Evolutionary conservation across 1,140 invertebrate genomes (phyloP).

Genomic region (Physella acuta): DNA sequence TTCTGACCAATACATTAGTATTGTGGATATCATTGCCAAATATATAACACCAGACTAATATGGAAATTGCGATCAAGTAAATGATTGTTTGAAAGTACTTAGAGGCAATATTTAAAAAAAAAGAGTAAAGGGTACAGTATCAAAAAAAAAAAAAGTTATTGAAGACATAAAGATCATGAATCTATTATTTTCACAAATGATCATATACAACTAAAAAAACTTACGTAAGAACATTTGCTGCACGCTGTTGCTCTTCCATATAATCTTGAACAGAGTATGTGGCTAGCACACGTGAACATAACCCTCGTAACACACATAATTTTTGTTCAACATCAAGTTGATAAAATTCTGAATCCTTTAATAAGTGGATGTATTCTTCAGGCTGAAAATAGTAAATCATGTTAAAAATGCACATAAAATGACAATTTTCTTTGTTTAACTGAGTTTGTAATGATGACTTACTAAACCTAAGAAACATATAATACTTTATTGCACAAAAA

Average conservation of each 20-base stretch:
- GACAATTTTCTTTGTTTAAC: neutral
- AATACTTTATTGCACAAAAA: too few species aligned
- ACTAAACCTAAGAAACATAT: too few species aligned
- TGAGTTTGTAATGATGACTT: neutral
- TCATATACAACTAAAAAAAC: neutral
- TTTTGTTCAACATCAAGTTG: conserved; percentile 50
- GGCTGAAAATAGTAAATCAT: conserved; percentile 25
- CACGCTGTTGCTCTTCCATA: conserved; percentile 55
- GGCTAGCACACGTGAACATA: conserved; percentile 54
- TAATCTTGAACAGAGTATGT: conserved; percentile 58
- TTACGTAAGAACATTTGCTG: conserved; percentile 47
- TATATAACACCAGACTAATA: too few species aligned
- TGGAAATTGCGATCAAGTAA: too few species aligned
- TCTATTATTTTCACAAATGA: neutral
- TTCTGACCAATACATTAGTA: too few species aligned
- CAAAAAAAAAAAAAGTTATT: neutral
- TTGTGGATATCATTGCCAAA: too few species aligned
- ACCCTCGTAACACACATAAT: conserved; percentile 46
- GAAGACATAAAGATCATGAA: neutral
- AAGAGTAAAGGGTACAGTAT: too few species aligned
- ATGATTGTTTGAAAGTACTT: too few species aligned
- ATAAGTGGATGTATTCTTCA: conserved; percentile 45
- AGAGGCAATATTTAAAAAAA: too few species aligned
- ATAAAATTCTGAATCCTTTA: conserved; percentile 51
- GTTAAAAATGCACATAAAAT: neutral